Evolutionary conservation across 2,113 vertebrate species (phyloP), one percentile per base, ranked within the genome.

Genomic region (Trematomus loennbergii): DNA sequence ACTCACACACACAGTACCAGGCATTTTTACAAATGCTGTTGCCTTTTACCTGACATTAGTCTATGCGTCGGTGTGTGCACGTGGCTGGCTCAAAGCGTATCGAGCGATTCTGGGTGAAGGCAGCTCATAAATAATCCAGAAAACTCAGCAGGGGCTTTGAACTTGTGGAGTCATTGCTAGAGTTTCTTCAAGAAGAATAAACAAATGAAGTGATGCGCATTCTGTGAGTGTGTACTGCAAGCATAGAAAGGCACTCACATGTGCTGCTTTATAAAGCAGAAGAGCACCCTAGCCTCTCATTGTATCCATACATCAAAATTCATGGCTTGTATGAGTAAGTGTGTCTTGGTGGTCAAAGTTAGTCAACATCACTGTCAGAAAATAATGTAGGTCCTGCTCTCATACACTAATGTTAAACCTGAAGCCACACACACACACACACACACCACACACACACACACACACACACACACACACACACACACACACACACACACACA

Each of bases 91-190:
- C 20, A 53, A 71, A 79, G 78, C 60, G 8, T 60, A 79, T 72
- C 40, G 54, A 75, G 54, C 67, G 62, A 87, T 82, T 86, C 81
- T 68, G 60, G 18, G 63, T 63, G 72, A 60, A 69, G 61, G 83
- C 68, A 68, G 61, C 78, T 87, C 83, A 87, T 86, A 87, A 88
- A 89, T 90, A 86, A 92, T 84, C 84, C 82, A 91, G 74, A 85
- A 88, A 82, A 75, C 86, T 83, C 89, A 73, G 80, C 62, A 1
- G 77, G 61, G 63, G 71, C 50, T 59, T 85, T 82, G 63, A 87
- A 88, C 79, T 82, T 55, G 75, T 45, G 64, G 71, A 83, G 68
- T 65, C 73, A 69, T 63, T 61, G 63, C 81, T 20, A 54, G 69
- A 71, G 74, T 75, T 75, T 83, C 69, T 78, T 82, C 60, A 67